Conservation (phyloP, 2,888 invertebrate genomes). For the Cynaeus angustus region DNA sequence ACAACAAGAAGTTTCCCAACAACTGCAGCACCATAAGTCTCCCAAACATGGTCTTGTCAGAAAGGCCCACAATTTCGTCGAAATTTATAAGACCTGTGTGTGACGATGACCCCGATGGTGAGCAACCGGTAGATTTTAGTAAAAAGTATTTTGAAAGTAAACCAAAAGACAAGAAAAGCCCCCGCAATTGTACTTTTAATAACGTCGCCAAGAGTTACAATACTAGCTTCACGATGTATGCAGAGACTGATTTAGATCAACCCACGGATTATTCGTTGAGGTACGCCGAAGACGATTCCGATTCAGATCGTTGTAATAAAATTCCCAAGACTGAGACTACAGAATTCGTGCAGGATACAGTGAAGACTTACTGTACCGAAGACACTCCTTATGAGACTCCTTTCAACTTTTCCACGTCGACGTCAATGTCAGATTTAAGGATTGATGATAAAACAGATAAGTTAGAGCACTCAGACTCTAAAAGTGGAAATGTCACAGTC, state of each 20-base stretch:
- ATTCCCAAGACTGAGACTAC: conserved; percentile 61
- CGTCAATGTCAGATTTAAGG: conserved; percentile 88
- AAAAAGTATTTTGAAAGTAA: conserved; percentile 35
- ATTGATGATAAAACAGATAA: conserved; percentile 68
- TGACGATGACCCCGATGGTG: conserved; percentile 26
- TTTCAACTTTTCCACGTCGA: conserved; percentile 89
- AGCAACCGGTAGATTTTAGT: conserved; percentile 41
- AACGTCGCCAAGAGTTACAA: conserved; percentile 47
- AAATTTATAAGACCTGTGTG: conserved; percentile 14
- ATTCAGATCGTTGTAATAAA: conserved; percentile 70
- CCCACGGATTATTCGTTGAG: conserved; percentile 93
- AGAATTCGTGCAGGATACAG: conserved; percentile 81
- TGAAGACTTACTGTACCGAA: conserved; percentile 94
- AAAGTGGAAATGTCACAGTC: neutral
- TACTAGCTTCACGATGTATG: conserved; percentile 79
- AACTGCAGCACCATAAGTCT: conserved; percentile 23
- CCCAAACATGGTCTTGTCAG: conserved; percentile 19
- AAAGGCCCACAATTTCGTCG: neutral
- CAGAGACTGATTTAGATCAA: conserved; percentile 93
- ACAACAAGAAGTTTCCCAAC: neutral
- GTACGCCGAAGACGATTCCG: conserved; percentile 89
- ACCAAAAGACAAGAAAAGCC: conserved; percentile 9
- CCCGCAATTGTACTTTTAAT: conserved; percentile 21
- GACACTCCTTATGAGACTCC: conserved; percentile 89
- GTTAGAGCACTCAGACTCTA: conserved; percentile 32